Percentiles rank a stretch among this genome's conserved stretches.
Conservation (phyloP, 2,888 invertebrate species). For the Heliconius ismenius region DNA sequence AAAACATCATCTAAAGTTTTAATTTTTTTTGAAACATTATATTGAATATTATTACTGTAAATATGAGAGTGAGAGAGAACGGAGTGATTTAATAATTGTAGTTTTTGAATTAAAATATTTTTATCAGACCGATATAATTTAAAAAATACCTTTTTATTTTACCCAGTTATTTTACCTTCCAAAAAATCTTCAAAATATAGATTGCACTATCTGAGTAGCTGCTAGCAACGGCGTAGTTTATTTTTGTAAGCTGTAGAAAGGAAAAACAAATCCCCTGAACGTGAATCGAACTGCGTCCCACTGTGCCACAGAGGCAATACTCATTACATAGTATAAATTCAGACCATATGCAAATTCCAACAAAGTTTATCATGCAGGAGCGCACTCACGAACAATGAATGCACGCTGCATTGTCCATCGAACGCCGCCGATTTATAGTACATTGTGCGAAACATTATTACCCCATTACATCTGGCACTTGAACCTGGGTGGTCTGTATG, state of each 20-base stretch:
- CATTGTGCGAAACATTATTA: constrained; percentile 24
- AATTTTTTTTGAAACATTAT: too few species aligned
- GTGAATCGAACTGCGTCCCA: background rate
- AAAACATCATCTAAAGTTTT: too few species aligned
- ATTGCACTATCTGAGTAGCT: background rate
- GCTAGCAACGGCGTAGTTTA: background rate
- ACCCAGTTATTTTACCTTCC: too few species aligned
- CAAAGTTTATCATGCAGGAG: background rate
- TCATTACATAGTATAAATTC: background rate
- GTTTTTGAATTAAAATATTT: too few species aligned
- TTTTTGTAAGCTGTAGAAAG: background rate
- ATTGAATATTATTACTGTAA: too few species aligned
- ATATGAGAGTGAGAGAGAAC: too few species aligned
- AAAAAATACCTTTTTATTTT: too few species aligned
- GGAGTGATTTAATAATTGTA: too few species aligned
- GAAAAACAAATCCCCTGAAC: background rate
- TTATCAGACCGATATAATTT: too few species aligned
- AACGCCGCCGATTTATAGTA: constrained; percentile 15
- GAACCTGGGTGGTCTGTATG: constrained; percentile 12
- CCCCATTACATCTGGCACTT: constrained; percentile 16
- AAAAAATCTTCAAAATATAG: background rate
- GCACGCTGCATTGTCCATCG: constrained; percentile 7
- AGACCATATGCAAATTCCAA: background rate
- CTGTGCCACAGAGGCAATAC: background rate
- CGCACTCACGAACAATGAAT: background rate